These are phyloP conservation scores for Anoplopoma fimbria DNA, from an alignment of 2,113 vertebrate species.

Conservation along the genomic window DNA sequence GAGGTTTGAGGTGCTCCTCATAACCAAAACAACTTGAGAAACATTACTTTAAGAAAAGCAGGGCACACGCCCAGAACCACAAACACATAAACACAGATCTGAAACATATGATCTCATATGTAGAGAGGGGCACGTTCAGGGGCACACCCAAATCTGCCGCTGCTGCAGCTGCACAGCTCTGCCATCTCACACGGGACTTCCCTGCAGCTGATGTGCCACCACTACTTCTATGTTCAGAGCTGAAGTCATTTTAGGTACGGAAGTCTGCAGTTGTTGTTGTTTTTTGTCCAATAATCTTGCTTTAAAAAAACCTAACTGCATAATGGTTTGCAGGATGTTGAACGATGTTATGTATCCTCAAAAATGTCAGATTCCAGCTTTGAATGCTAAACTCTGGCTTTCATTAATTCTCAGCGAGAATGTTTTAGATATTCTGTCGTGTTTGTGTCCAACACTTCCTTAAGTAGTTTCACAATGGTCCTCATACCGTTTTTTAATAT, in stretches of 20 bases:
- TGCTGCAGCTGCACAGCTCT: slow-evolving; percentile 48
- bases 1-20: slow-evolving; percentile 77
- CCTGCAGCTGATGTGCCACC: slow-evolving; percentile 47
- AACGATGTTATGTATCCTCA: slow-evolving; percentile 28
- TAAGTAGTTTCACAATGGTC: slow-evolving; percentile 22
- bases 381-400: slow-evolving; percentile 47
- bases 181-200: slow-evolving; percentile 72
- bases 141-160: slow-evolving; percentile 78
- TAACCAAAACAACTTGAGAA: slow-evolving; percentile 78
- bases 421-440: slow-evolving; percentile 39
- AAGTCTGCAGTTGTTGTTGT: background rate
- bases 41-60: slow-evolving; percentile 79
- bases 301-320: background rate
- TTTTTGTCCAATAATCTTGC: background rate
- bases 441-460: slow-evolving; percentile 18
- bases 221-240: slow-evolving; percentile 31
- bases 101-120: slow-evolving; percentile 81
- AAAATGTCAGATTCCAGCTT: slow-evolving; percentile 32
- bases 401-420: slow-evolving; percentile 37
- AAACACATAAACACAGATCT: slow-evolving; percentile 82
- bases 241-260: slow-evolving; percentile 1
- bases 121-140: slow-evolving; percentile 74
- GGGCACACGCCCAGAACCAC: slow-evolving; percentile 85
- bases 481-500: background rate
- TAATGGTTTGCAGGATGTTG: slow-evolving; percentile 49